A percentile compares a stretch with the other conserved stretches of the same genome.
phyloP scores from a whole-genome alignment of 2,113 vertebrate genomes.

The Varanus salvator region DNA sequence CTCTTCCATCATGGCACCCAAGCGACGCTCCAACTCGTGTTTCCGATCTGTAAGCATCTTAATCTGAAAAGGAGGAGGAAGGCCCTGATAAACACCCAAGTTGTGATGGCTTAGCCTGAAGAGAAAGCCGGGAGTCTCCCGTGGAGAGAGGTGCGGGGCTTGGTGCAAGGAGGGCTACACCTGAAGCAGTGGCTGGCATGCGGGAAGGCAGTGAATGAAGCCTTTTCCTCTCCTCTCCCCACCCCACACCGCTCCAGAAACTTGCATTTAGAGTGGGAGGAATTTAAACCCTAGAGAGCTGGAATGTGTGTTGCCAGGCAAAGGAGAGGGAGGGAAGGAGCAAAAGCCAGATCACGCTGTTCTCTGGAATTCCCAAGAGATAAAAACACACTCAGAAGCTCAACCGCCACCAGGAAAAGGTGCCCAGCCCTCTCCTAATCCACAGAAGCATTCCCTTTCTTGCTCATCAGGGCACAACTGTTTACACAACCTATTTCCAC shows the following conservation, averaged over 20 bases:
- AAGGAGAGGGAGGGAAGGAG: conserved; percentile 59
- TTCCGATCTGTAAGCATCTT: conserved; percentile 96
- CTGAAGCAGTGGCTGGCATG: conserved; percentile 15
- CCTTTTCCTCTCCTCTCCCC: not conserved
- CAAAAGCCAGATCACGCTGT: not conserved
- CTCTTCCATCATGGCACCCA: conserved; percentile 89
- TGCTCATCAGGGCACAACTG: not conserved
- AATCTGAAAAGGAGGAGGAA: conserved; percentile 81
- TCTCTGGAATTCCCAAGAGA: conserved; percentile 55
- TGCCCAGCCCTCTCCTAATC: not conserved
- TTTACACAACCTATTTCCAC: not conserved
- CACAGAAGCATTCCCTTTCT: too few species aligned
- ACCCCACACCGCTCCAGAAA: conserved; percentile 19
- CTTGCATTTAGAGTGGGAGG: conserved; percentile 52
- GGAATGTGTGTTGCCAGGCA: conserved; percentile 64
- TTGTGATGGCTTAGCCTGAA: not conserved
- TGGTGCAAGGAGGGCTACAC: not conserved
- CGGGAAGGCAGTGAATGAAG: conserved; percentile 36
- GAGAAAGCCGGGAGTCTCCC: not conserved
- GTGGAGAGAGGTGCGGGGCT: conserved; percentile 25
- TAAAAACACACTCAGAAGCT: conserved; percentile 28
- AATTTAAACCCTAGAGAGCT: conserved; percentile 45
- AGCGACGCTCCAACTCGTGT: conserved; percentile 89
- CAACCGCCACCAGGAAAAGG: not conserved
- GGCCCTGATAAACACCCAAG: not conserved